Base-by-base conservation (phyloP, 1,140 invertebrate genomes). In the Stegodyphus mimosarum region DNA sequence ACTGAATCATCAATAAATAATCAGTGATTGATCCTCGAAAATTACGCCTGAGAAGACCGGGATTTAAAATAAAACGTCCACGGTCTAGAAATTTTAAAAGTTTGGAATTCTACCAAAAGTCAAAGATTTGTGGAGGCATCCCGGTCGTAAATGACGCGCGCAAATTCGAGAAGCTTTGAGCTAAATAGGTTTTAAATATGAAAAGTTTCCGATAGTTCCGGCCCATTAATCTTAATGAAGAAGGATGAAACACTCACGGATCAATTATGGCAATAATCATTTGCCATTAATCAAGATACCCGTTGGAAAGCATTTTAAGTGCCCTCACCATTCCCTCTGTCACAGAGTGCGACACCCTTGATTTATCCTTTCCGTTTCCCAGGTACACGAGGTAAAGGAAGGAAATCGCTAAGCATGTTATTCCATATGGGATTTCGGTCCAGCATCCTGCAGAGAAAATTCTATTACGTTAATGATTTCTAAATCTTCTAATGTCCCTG, bases 171-270 rank as follows among this genome's bases (percentile, higher is more conserved):
- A 52, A 72, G 74, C 83, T 78, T 78, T 52, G 74, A 86, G 67
- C 74, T 86, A 86, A 86, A 86, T 77, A 86, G 74, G 75, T 86
- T 86, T 86, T 77, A 86, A 86, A 86, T 86, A 86, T 86, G 83
- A 86, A 86, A 86, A 86, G 83, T 86, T 84, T 78, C 81, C 67
- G 83, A 86, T 86, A 78, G 83, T 86, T 86, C 74, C 70, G 55
- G n/a, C 66, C 75, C 83, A 86, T 86, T 86, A 72, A 86, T 77
- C 75, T 86, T 86, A 86, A 86, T 86, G 83, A 86, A 86, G 83
- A 86, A 86, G 83, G 83, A 86, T 86, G 83, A 78, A 77, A 86
- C 69, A 72, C 53, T 86, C 83, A 63, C 75, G 67, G 83, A 86
- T 86, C 83, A 86, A 86, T 86, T 86, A 86, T 78, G 55, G 83